Base-by-base conservation (phyloP, 2,888 invertebrate species). In the Ennomos quercinarius region DNA sequence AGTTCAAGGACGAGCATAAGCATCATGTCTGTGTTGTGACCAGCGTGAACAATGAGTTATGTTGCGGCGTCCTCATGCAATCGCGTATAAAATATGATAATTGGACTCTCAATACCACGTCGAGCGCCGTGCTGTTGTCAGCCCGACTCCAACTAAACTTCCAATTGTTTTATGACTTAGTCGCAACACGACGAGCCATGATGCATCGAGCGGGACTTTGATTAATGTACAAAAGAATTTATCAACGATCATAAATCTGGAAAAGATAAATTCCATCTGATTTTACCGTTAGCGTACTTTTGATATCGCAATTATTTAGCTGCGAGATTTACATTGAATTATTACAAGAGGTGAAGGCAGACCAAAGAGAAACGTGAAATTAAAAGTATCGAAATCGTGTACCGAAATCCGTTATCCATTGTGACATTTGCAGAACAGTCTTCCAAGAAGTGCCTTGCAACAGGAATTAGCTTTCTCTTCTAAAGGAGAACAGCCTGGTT, bases 1-100 rank as follows among this genome's bases (percentile, higher is more conserved):
- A 91, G 91, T 91, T 91, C 91, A 91, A 91, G 91, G 91, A 87
- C 91, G 81, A 73, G 73, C 76, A 84, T 88, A 86, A 89, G 84
- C 87, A 85, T 87, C 84, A 85, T 81, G 79, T 71, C 81, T 78
- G 77, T 75, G 83, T 83, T 90, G 91, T 87, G 91, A 89, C 87
- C 89, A 86, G 89, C 83, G 86, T 90, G 86, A 89, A 91, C 91
- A 92, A 92, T 91, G 85, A 89, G 81, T 84, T 85, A 86, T 84
- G 80, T 80, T 78, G 82, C 83, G 75, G 78, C 77, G 86, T 91
- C 90, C 84, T 89, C 89, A 87, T 87, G 86, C 87, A 86, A 86
- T 84, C 82, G 86, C 84, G 73, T 83, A 87, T 89, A 85, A 89
- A 89, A 87, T 89, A 90, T 86, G 86, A 89, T 91, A 89, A 89